Evolutionary conservation across 2,113 vertebrate species (phyloP), one percentile per base, ranked within the genome.

Genomic region (Phasianus colchicus): DNA sequence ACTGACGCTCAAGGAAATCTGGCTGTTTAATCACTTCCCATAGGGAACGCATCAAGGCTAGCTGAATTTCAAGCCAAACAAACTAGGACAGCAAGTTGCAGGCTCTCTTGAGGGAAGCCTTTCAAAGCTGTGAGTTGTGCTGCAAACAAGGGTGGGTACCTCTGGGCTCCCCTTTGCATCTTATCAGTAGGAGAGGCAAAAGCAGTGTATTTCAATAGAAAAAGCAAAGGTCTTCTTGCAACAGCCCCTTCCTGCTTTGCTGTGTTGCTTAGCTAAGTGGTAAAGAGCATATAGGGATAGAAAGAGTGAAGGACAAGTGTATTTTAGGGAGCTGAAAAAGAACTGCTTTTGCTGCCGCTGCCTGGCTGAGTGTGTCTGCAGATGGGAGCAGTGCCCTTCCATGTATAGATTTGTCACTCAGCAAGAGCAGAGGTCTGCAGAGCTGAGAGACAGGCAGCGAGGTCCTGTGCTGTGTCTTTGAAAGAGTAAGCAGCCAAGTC

Each of bases 321-420:
- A 25, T 60, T 65, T 63, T 11, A 36, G 67, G 34, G 32, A 76
- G 47, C 71, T 47, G 70, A 58, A 57, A 45, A 89, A 48, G 36
- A 21, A 20, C 25, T 76, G 7, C 36, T 42, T 27, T 65, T 90
- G n/a, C 72, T 60, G 29, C 29, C 13, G 2, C 48, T 70, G 32
- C 10, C 40, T 89, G 52, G 14, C 52, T 54, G 13, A 2, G 1
- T 20, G 32, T 25, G 8, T 36, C 42, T 78, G 27, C 16, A 3
- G 0, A 1, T 38, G 30, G 17, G 22, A 30, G 42, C 5, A 29
- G 18, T 2, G 6, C 42, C 22, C 65, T 22, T 66, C 55, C 15
- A 9, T 1, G 54, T 32, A 10, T 36, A 38, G 40, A 12, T 27
- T 45, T n/a, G 40, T 82, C 13, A 65, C 29, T 10, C 17, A 18